These are phyloP conservation scores for Cynaeus angustus DNA, from an alignment of 2,888 invertebrate genomes.

Conservation along the genomic window DNA sequence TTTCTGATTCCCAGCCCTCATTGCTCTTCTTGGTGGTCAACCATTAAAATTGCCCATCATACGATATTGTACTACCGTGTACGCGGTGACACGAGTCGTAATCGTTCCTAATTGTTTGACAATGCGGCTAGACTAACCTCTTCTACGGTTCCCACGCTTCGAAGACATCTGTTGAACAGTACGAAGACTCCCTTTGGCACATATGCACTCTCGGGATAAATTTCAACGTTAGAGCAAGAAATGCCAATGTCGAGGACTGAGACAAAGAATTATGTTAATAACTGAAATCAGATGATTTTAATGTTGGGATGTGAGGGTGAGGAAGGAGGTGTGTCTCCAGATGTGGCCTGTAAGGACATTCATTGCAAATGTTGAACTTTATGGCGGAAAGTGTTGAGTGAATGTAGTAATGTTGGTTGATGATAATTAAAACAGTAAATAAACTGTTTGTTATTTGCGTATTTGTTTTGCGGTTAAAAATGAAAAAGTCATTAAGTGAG, in stretches of 20 bases:
- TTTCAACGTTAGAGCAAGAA: slow-evolving; percentile 23
- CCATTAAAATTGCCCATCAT: slow-evolving; percentile 14
- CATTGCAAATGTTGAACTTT: too few species aligned
- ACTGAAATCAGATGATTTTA: slow-evolving; percentile 6
- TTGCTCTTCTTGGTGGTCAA: slow-evolving; percentile 23
- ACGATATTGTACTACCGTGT: slow-evolving; percentile 36
- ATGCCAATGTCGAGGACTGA: slow-evolving; percentile 19
- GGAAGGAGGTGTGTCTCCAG: too few species aligned
- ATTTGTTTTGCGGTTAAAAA: too few species aligned
- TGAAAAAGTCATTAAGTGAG: too few species aligned
- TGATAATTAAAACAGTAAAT: too few species aligned
- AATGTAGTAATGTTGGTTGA: too few species aligned
- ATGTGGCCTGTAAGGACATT: too few species aligned
- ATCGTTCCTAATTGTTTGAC: slow-evolving; percentile 64
- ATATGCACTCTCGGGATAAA: slow-evolving; percentile 35
- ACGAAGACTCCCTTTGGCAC: slow-evolving; percentile 53
- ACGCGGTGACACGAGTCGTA: slow-evolving; percentile 55
- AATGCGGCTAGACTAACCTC: slow-evolving; percentile 59
- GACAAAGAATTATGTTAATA: neutral
- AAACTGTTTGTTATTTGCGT: too few species aligned
- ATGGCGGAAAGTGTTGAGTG: too few species aligned
- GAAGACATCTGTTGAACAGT: slow-evolving; percentile 61
- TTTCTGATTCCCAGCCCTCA: neutral
- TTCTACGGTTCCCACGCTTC: slow-evolving; percentile 61
- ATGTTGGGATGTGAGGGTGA: neutral